Evolutionary conservation across 2,113 vertebrate species (phyloP).

Genomic region (Talpa occidentalis): DNA sequence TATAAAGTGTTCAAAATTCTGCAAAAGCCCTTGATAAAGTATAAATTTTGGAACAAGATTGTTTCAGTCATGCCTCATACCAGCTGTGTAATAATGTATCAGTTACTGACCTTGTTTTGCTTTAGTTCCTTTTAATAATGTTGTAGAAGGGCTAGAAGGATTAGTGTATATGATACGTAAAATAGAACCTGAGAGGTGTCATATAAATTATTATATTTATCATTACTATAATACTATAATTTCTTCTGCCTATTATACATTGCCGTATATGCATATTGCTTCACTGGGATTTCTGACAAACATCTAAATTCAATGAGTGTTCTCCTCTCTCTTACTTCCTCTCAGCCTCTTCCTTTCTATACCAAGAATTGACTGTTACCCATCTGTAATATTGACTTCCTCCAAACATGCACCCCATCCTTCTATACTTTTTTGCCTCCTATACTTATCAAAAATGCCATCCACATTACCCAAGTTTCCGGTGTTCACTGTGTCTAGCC

Average conservation of each 20-base stretch:
- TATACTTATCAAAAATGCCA: not conserved
- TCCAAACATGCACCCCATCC: not conserved
- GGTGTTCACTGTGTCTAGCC: not conserved
- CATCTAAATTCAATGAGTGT: accelerated
- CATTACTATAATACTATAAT: not conserved
- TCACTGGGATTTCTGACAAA: not conserved
- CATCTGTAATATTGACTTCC: not conserved
- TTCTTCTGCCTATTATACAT: not conserved
- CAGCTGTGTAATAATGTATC: not conserved
- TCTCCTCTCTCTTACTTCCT: not conserved
- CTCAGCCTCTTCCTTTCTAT: not conserved
- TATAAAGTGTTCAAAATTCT: not conserved
- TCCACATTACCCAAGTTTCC: not conserved
- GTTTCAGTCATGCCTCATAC: not conserved
- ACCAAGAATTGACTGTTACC: not conserved
- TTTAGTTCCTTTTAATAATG: not conserved
- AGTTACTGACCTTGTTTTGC: not conserved
- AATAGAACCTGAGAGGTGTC: not conserved
- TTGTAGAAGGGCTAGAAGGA: not conserved
- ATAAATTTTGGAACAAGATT: not conserved
- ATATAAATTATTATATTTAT: not conserved
- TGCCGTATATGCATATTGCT: too few relatives aligned
- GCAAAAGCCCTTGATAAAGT: not conserved
- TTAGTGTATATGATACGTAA: not conserved
- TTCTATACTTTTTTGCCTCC: too few relatives aligned